Evolutionary conservation across 2,888 invertebrate species (phyloP).

Genomic region (Dascillus cervinus): DNA sequence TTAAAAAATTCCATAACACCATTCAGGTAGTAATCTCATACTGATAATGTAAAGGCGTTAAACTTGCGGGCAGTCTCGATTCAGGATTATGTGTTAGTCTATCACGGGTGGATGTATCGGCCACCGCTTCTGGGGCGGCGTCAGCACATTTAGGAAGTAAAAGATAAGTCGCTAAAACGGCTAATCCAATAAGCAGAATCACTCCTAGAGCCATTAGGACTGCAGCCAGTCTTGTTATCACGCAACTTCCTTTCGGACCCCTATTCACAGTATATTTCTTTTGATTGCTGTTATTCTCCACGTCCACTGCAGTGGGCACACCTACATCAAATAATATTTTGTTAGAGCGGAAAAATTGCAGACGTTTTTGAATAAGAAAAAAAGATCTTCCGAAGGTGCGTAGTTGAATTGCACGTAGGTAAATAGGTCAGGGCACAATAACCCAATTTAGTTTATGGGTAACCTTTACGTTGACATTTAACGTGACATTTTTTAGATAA

Average conservation of each 20-base stretch:
- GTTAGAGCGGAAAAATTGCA: too few relatives aligned
- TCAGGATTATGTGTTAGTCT: slow-evolving; percentile 1
- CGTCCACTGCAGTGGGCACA: slow-evolving; percentile 36
- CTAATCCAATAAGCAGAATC: slow-evolving; percentile 32
- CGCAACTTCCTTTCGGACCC: slow-evolving; percentile 26
- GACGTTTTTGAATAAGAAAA: too few relatives aligned
- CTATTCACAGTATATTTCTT: slow-evolving; percentile 40
- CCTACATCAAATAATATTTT: too few relatives aligned
- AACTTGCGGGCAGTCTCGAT: slow-evolving; percentile 4
- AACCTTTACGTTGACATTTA: too few relatives aligned
- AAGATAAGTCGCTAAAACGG: slow-evolving; percentile 37
- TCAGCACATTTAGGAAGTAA: slow-evolving; percentile 31
- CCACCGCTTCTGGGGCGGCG: slow-evolving; percentile 17
- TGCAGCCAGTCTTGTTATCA: slow-evolving; percentile 35
- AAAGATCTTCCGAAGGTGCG: too few relatives aligned
- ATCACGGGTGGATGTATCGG: slow-evolving; percentile 2
- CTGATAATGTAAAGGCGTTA: slow-evolving; percentile 12
- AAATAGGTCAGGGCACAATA: too few relatives aligned
- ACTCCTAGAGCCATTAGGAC: slow-evolving; percentile 36
- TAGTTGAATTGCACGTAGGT: too few relatives aligned
- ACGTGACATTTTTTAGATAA: too few relatives aligned
- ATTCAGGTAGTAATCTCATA: too few relatives aligned
- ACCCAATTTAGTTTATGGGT: too few relatives aligned
- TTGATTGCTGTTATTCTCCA: slow-evolving; percentile 37
- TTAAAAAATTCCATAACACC: too few relatives aligned